A percentile compares a stretch with the other conserved stretches of the same genome.
Conservation (phyloP, 2,113 vertebrate genomes). For the Grantiella picta region DNA sequence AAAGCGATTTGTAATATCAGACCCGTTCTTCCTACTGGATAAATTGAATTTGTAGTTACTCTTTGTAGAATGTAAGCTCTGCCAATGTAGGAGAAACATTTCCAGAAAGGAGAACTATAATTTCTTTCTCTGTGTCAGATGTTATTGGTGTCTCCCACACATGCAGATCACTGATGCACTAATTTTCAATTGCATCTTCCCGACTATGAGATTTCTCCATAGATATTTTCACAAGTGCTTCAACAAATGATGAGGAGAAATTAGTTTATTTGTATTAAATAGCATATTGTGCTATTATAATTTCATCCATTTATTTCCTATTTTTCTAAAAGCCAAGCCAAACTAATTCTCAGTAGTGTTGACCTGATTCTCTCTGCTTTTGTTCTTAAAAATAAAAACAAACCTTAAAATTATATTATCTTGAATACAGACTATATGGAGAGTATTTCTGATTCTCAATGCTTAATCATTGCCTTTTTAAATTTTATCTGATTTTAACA, state of each 20-base stretch:
- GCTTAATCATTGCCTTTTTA: background rate
- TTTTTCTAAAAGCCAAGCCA: background rate
- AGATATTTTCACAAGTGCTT: background rate
- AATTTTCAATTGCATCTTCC: background rate
- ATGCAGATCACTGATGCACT: background rate
- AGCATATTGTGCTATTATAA: background rate
- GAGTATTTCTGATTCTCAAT: background rate
- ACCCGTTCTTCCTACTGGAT: background rate
- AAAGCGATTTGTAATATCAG: background rate
- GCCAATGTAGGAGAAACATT: background rate
- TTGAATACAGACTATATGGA: background rate
- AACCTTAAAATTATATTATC: background rate
- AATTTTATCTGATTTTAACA: background rate
- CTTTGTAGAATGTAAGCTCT: background rate
- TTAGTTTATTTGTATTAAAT: background rate
- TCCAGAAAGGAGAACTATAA: background rate
- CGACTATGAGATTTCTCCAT: background rate
- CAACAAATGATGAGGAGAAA: background rate
- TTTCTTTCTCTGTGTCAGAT: slow-evolving; percentile 2
- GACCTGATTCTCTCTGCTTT: background rate
- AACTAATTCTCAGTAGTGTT: background rate
- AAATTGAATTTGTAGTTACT: background rate
- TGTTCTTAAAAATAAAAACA: background rate
- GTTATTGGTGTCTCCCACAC: background rate
- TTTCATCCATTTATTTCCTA: background rate